Evolutionary conservation across 2,113 vertebrate genomes (phyloP), one percentile per base, ranked within the genome.

Genomic region (Chaenocephalus aceratus): DNA sequence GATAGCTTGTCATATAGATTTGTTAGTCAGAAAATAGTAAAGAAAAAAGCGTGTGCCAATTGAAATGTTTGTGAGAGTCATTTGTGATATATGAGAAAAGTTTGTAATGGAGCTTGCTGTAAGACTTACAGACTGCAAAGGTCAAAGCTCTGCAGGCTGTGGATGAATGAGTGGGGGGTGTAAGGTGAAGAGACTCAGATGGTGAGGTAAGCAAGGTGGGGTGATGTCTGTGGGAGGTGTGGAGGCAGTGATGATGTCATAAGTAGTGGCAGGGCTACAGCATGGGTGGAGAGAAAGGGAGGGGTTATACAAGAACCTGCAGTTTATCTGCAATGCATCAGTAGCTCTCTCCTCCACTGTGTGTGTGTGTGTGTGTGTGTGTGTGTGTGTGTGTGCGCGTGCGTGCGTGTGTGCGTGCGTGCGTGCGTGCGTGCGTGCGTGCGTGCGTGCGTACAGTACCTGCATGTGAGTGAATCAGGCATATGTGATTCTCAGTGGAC

Each of bases 301-400:
- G 93, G 93, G 90, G 91, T 90, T 88, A 63, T 34, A 74, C 83
- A 66, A 41, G 79, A 72, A 92, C 91, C 93, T 94, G 95, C 95
- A 96, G 94, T 95, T 95, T 95, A 95, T 95, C 95, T 95, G 95
- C 95, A 96, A 95, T 96, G 95, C 95, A 96, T 95, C 95, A 96
- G 90, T 91, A 91, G 88, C 91, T 91, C 89, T 81, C 87, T 64
- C 82, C 77, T 74, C 67, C 85, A 49, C 59, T 72, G 61, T 75
- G 74, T 65, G 77, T 72, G 80, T 3, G 36, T 26, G 67, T 72
- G 61, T 75, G 74, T 65, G 79, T 72, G 80, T 3, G 36, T 26
- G 65, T 83, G 46, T 81, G 74, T 69, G 36, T 72, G 61, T 75
- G 74, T 65, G 79, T 72, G 80, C 2, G 36, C 18, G 61, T 75